Evolutionary conservation across 37 sponge, comb jelly and placozoan genomes (phyloP), one percentile per base, ranked within the genome.

Genomic region (Hormiphora californensis): DNA sequence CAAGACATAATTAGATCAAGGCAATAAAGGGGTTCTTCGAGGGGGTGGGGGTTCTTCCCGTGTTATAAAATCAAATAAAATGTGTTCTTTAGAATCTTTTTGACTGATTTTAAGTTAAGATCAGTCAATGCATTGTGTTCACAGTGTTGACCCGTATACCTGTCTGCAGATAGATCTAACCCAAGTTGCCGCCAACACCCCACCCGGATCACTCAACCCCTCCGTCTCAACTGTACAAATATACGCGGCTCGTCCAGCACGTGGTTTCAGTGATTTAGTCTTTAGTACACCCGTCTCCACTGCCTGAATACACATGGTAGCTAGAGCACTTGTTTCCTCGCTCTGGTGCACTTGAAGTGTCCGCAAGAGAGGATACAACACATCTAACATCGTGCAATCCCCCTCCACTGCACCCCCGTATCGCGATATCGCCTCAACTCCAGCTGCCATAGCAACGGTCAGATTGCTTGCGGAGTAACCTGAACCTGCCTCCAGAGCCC

Each of bases 371-470:
- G 81, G 81, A 30, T 41, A 73, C 23, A 73, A 33, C 23, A 73
- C 81, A 73, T 73, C 81, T 36, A 73, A 40, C 81, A 73, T 73
- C 28, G 81, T 73, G 46, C 81, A 73, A 28, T 73, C 81, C 38
- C 81, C 81, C 27, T 73, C 81, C 81, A 11, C 23, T 2, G 81
- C 81, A 23, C 43, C 43, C 40, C 81, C 81, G 25, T 73, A 73
- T 43, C 81, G 81, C 35, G 44, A 21, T n/a, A 73, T 36, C 0
- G 81, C 81, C 46, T 7, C 23, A 3, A 73, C 30, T 19, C 46
- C 81, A 40, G 39, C 44, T n/a, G 40, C 81, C 46, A 73, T 22
- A 73, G 46, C 40, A 43, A 23, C 27, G 15, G 81, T 36, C n/a
- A 73, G 23, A 33, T n/a, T 36, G 28, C 23, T 7, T 3, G 43